phyloP scores from a whole-genome alignment of 1,140 invertebrate genomes.

The Cepaea nemoralis region DNA sequence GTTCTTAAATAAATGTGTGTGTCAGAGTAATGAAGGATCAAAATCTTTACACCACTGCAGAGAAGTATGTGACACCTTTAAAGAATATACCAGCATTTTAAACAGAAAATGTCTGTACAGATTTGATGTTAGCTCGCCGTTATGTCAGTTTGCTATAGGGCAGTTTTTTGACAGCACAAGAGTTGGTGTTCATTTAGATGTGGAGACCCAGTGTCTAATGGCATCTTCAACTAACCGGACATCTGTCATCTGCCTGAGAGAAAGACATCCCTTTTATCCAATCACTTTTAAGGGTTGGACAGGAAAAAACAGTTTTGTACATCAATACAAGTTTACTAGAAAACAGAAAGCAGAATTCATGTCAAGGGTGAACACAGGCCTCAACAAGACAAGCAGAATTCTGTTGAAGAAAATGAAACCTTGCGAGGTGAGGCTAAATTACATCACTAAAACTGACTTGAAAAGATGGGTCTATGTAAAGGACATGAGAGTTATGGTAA shows the following conservation, averaged over 20 bases:
- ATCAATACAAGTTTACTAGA: constrained; percentile 60
- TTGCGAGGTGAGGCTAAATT: constrained; percentile 52
- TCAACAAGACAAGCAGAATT: constrained; percentile 51
- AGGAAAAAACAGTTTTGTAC: constrained; percentile 44
- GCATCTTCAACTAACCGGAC: constrained; percentile 56
- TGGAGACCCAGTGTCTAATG: constrained; percentile 56
- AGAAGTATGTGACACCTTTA: too few species aligned
- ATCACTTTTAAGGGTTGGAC: constrained; percentile 55
- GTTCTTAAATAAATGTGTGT: too few species aligned
- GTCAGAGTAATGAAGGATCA: too few species aligned
- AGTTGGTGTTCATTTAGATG: constrained; percentile 54
- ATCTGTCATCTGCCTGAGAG: constrained; percentile 55
- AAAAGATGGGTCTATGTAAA: constrained; percentile 54
- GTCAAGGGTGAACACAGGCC: constrained; percentile 50
- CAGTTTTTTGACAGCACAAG: constrained; percentile 55
- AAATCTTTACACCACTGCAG: too few species aligned
- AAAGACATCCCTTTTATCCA: constrained; percentile 52
- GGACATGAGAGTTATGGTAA: constrained; percentile 40
- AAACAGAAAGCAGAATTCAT: constrained; percentile 53
- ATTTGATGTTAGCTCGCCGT: constrained; percentile 60
- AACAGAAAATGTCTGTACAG: constrained; percentile 52
- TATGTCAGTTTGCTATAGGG: constrained; percentile 61
- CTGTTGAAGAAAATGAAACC: constrained; percentile 50
- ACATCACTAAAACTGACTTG: constrained; percentile 51
- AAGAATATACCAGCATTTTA: neutral